Conservation (phyloP, 37 sponge, comb jelly and placozoan genomes). For the Ephydatia muelleri region DNA sequence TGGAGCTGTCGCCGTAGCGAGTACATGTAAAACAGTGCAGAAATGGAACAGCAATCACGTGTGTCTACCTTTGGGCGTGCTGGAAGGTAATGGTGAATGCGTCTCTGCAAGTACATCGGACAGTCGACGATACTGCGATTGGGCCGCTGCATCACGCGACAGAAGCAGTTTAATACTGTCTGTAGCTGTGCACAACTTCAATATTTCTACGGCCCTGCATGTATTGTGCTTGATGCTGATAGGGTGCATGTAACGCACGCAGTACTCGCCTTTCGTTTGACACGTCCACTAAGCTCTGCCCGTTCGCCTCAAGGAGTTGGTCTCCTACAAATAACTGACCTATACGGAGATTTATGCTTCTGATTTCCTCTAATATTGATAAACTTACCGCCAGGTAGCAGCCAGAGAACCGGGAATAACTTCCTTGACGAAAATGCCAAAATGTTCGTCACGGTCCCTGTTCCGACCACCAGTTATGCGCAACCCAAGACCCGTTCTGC, state of each 20-base stretch:
- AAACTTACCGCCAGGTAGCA: conserved; percentile 50
- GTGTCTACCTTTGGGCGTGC: background rate
- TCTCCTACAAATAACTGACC: conserved; percentile 70
- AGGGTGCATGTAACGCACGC: background rate
- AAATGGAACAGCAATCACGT: background rate
- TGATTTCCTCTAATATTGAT: background rate
- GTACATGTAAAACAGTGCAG: background rate
- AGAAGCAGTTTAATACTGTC: conserved; percentile 34
- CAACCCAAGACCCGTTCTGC: conserved; percentile 41
- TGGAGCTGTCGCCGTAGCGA: conserved; percentile 9
- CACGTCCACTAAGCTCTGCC: conserved; percentile 51
- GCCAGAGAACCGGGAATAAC: conserved; percentile 40
- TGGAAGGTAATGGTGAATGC: background rate
- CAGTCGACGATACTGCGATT: conserved; percentile 37
- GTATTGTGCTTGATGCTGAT: background rate
- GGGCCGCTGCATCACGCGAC: conserved; percentile 48
- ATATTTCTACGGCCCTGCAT: conserved; percentile 53
- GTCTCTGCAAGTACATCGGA: background rate
- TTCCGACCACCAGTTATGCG: conserved; percentile 51
- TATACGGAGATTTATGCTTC: background rate
- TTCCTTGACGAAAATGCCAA: conserved; percentile 77
- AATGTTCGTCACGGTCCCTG: conserved; percentile 2
- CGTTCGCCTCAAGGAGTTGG: conserved; percentile 71
- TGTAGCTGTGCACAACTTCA: conserved; percentile 59
- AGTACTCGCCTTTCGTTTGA: conserved; percentile 65